Percentiles rank a stretch among this genome's conserved stretches.
These are phyloP conservation scores for Papilio polyxenes DNA, from an alignment of 1,140 invertebrate species.

Conservation along the genomic window DNA sequence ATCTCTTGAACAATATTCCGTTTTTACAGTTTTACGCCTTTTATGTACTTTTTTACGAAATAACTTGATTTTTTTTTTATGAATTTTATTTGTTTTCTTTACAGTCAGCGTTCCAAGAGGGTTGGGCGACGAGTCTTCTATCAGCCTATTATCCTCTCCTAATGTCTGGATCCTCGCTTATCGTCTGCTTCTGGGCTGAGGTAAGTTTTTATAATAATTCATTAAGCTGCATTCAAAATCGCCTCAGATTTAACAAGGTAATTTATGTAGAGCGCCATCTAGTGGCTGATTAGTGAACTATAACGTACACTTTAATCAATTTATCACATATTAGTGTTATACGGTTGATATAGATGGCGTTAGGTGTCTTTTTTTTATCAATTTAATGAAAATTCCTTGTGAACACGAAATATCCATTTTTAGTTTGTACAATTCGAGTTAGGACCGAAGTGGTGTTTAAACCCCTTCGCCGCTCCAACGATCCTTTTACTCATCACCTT, in stretches of 20 bases:
- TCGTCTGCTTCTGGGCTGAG: conserved; percentile 98
- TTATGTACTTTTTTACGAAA: background rate
- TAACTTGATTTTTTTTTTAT: background rate
- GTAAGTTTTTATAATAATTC: conserved; percentile 79
- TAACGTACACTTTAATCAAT: background rate
- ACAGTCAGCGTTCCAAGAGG: conserved; percentile 89
- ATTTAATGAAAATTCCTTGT: too few species aligned
- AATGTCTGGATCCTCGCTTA: conserved; percentile 93
- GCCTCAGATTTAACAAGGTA: background rate
- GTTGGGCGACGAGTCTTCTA: conserved; percentile 91
- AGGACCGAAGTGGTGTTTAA: too few species aligned
- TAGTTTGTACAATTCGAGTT: too few species aligned
- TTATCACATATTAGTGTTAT: background rate
- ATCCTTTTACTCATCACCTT: too few species aligned
- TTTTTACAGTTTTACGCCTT: too few species aligned
- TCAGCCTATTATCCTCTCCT: conserved; percentile 95
- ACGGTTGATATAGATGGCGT: background rate
- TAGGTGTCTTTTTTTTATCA: background rate
- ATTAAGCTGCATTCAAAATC: background rate
- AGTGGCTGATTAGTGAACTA: background rate
- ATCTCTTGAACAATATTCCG: too few species aligned
- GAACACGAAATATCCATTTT: too few species aligned
- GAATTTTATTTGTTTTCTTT: conserved; percentile 43
- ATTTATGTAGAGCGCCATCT: background rate
- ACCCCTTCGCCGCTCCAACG: too few species aligned